Evolutionary conservation across 1,140 invertebrate genomes (phyloP).

Genomic region (Latrodectus geometricus): DNA sequence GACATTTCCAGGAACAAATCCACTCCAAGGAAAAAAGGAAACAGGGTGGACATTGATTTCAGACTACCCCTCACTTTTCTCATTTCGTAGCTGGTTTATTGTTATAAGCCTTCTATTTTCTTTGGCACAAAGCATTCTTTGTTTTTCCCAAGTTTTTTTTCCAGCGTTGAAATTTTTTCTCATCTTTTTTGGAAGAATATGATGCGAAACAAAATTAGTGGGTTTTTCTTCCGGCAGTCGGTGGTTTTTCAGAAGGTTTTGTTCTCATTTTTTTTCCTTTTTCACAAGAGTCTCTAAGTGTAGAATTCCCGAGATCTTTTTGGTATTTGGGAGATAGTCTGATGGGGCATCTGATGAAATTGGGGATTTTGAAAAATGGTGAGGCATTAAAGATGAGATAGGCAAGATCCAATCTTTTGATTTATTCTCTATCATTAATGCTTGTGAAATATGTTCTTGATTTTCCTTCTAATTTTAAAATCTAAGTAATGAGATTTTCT

Average conservation of each 20-base stretch:
- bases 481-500: no score
- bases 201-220: neutral
- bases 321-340: no score
- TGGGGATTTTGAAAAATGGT: no score
- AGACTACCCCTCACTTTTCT: neutral
- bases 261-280: neutral
- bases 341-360: no score
- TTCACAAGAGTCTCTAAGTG: no score
- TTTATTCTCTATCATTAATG: no score
- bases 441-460: no score
- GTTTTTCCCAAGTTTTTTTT: neutral
- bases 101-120: conserved; percentile 29
- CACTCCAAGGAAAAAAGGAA: neutral
- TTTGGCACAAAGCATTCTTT: neutral
- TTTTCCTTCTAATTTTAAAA: no score
- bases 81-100: conserved; percentile 1
- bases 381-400: no score
- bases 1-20: conserved; percentile 27
- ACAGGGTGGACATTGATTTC: conserved; percentile 1
- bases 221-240: neutral
- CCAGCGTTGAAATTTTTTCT: neutral
- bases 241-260: neutral
- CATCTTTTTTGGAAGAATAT: neutral
- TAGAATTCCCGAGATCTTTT: no score
- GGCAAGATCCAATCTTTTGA: no score